A percentile compares a stretch with the other conserved stretches of the same genome.
These are phyloP conservation scores for Drosophila leonis DNA, from an alignment of 2,888 invertebrate genomes.

Conservation along the genomic window DNA sequence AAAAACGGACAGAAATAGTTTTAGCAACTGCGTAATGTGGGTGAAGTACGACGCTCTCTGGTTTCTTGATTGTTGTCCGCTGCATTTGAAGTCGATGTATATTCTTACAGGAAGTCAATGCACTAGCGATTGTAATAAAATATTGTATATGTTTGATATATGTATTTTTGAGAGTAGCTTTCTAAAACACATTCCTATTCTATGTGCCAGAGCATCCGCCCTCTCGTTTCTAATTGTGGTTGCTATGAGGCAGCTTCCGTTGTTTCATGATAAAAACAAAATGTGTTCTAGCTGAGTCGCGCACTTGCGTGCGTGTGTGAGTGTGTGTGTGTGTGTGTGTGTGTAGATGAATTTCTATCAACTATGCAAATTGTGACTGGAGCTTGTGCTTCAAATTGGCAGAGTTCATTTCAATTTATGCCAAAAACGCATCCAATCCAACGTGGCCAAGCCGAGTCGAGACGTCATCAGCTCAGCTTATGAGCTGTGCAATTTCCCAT, in stretches of 20 bases:
- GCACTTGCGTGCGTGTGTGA: background rate
- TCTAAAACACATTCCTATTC: slow-evolving; percentile 19
- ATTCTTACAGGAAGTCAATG: slow-evolving; percentile 67
- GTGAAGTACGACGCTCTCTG: slow-evolving; percentile 58
- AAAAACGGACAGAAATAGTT: slow-evolving; percentile 15
- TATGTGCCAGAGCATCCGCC: slow-evolving; percentile 17
- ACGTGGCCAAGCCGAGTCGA: background rate
- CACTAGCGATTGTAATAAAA: slow-evolving; percentile 66
- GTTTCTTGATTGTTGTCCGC: slow-evolving; percentile 30
- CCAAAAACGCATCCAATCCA: slow-evolving; percentile 48
- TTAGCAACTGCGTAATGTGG: slow-evolving; percentile 50
- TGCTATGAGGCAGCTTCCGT: slow-evolving; percentile 42
- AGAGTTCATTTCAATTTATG: slow-evolving; percentile 78
- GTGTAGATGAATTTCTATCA: slow-evolving; percentile 15
- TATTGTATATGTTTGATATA: slow-evolving; percentile 60
- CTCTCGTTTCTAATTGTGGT: slow-evolving; percentile 24
- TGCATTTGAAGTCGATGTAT: slow-evolving; percentile 21
- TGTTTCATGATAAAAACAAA: slow-evolving; percentile 29
- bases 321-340: background rate
- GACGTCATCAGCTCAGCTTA: slow-evolving; percentile 19
- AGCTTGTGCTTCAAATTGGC: slow-evolving; percentile 47
- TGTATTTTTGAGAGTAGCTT: slow-evolving; percentile 36
- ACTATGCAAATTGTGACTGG: slow-evolving; percentile 49
- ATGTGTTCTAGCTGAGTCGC: slow-evolving; percentile 1
- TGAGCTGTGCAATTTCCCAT: slow-evolving; percentile 24